phyloP scores from a whole-genome alignment of 2,797 vertebrate genomes.

The Trichosurus vulpecula region DNA sequence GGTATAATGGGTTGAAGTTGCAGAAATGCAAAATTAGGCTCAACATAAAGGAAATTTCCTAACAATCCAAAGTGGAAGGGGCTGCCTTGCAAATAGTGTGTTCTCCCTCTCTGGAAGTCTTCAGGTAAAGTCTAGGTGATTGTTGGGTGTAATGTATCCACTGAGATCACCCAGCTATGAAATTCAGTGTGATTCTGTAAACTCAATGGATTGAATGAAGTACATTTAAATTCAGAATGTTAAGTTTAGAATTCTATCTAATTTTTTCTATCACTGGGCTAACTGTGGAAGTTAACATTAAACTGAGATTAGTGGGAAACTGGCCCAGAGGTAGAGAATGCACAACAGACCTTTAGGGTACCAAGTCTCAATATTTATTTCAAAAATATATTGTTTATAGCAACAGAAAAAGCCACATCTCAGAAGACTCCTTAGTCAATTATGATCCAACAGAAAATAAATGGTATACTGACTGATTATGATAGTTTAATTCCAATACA shows the following conservation, averaged over 20 bases:
- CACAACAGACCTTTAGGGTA: background rate
- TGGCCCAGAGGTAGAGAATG: background rate
- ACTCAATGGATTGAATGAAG: background rate
- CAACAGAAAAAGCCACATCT: conserved; percentile 28
- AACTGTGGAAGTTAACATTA: background rate
- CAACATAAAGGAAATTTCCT: background rate
- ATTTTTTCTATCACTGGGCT: background rate
- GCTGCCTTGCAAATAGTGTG: background rate
- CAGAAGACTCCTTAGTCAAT: background rate
- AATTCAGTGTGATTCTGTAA: background rate
- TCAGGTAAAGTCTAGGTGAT: background rate
- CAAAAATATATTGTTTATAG: conserved; percentile 60
- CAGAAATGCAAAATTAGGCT: background rate
- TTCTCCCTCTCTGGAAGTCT: background rate
- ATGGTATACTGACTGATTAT: background rate
- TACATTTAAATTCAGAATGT: background rate
- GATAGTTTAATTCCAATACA: fast-evolving
- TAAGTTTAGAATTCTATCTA: background rate
- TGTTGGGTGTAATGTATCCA: background rate
- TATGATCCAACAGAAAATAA: background rate
- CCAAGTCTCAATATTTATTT: background rate
- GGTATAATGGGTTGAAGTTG: background rate
- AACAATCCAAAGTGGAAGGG: background rate
- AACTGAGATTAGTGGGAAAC: background rate
- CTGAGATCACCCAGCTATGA: background rate